Percentiles rank a stretch among this genome's conserved stretches.
phyloP scores from a whole-genome alignment of 2,888 invertebrate species.

The Oscheius sp. region DNA sequence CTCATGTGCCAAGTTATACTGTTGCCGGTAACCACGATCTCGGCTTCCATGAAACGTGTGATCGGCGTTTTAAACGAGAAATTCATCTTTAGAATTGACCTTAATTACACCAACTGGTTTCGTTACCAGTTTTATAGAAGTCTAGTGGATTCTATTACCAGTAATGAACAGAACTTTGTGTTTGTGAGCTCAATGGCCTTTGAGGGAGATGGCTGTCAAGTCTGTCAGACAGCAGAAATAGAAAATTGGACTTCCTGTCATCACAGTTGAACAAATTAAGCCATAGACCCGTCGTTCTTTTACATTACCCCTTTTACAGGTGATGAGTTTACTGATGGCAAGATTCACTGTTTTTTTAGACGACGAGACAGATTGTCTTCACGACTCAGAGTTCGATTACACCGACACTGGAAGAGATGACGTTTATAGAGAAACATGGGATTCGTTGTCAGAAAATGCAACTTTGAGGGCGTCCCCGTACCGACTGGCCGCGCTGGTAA shows the following conservation, averaged over 20 bases:
- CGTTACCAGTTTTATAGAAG: slow-evolving; percentile 43
- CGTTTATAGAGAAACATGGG: slow-evolving; percentile 79
- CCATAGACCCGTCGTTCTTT: slow-evolving; percentile 75
- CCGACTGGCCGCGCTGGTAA: too few species aligned
- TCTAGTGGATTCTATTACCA: slow-evolving; percentile 45
- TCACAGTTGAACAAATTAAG: slow-evolving; percentile 12
- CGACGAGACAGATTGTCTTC: slow-evolving; percentile 84
- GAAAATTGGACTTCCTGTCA: slow-evolving; percentile 46
- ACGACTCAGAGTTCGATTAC: slow-evolving; percentile 81
- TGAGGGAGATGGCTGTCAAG: slow-evolving; percentile 90
- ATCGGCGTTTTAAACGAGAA: not conserved
- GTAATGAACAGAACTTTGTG: slow-evolving; percentile 79
- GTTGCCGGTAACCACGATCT: slow-evolving; percentile 96
- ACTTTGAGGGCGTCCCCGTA: too few species aligned
- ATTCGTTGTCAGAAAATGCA: slow-evolving; percentile 88
- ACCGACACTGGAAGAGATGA: slow-evolving; percentile 79
- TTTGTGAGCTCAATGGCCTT: slow-evolving; percentile 96
- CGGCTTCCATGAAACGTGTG: slow-evolving; percentile 86
- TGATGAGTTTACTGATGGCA: slow-evolving; percentile 12
- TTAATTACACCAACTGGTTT: slow-evolving; percentile 51
- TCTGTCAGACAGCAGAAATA: slow-evolving; percentile 82
- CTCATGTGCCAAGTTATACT: slow-evolving; percentile 75
- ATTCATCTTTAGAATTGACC: slow-evolving; percentile 48
- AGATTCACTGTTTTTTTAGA: slow-evolving; percentile 38
- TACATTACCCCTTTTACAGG: slow-evolving; percentile 92